A percentile compares a stretch with the other conserved stretches of the same genome.
phyloP scores from a whole-genome alignment of 2,888 invertebrate species.

The Idaea biselata region DNA sequence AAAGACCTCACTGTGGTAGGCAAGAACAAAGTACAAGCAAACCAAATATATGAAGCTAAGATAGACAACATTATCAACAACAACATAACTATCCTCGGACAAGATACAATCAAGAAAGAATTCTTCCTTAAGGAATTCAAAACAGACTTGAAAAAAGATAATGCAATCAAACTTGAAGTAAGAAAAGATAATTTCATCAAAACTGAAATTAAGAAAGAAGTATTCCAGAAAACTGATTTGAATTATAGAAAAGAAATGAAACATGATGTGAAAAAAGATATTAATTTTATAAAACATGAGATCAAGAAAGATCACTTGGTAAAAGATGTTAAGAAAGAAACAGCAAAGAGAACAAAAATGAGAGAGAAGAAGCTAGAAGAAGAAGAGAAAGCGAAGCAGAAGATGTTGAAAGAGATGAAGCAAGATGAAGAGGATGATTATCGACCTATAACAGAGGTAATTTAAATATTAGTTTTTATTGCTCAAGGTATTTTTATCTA shows the following conservation, averaged over 20 bases:
- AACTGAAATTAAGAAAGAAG: slow-evolving; percentile 15
- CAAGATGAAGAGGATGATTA: slow-evolving; percentile 20
- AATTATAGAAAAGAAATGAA: slow-evolving; percentile 9
- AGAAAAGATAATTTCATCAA: slow-evolving; percentile 15
- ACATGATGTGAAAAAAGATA: slow-evolving; percentile 8
- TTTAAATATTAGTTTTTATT: no score
- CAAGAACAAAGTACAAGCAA: slow-evolving; percentile 56
- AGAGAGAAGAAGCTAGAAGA: neutral
- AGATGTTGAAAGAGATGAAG: slow-evolving; percentile 23
- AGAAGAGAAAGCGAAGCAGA: slow-evolving; percentile 18
- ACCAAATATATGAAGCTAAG: slow-evolving; percentile 26
- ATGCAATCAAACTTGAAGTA: slow-evolving; percentile 7
- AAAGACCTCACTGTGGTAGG: slow-evolving; percentile 64
- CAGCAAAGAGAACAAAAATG: slow-evolving; percentile 18
- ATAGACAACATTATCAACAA: slow-evolving; percentile 22
- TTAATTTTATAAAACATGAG: slow-evolving; percentile 7
- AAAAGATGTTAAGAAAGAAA: slow-evolving; percentile 17
- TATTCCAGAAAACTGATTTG: slow-evolving; percentile 11
- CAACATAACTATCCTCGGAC: slow-evolving; percentile 24
- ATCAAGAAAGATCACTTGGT: slow-evolving; percentile 21
- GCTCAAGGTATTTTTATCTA: no score
- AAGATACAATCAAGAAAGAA: slow-evolving; percentile 18
- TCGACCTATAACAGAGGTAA: slow-evolving; percentile 19
- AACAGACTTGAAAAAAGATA: slow-evolving; percentile 2
- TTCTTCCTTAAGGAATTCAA: slow-evolving; percentile 13